Evolutionary conservation across 53 echinoderm and acorn worm genomes (phyloP).

Genomic region (Crossaster papposus): DNA sequence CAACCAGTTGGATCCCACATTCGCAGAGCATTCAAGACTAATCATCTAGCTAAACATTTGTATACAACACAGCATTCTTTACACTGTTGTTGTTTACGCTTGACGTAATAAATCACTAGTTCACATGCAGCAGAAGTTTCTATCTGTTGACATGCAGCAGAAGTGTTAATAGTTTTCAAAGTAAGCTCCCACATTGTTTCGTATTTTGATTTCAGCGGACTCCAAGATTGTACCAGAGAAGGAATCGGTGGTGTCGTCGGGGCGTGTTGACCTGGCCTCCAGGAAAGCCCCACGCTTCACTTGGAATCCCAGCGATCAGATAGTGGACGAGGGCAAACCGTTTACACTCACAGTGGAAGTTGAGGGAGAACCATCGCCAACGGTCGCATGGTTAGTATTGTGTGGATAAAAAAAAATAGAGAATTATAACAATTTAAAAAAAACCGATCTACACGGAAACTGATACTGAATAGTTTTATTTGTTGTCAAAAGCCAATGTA

Average conservation of each 20-base stretch:
- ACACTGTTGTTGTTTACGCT: too few relatives aligned
- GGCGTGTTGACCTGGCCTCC: conserved; percentile 61
- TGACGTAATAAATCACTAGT: too few relatives aligned
- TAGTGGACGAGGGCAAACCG: conserved; percentile 81
- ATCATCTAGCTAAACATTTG: too few relatives aligned
- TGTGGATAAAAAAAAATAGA: background rate
- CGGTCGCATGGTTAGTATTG: conserved; percentile 80
- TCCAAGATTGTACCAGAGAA: conserved; percentile 42
- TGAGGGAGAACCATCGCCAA: conserved; percentile 75
- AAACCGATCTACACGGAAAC: too few relatives aligned
- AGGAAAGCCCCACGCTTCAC: conserved; percentile 83
- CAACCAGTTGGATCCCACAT: too few relatives aligned
- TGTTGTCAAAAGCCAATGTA: too few relatives aligned
- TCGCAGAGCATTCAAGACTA: too few relatives aligned
- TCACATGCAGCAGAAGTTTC: too few relatives aligned
- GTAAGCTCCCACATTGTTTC: background rate
- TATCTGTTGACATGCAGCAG: too few relatives aligned
- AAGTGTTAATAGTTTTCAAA: background rate
- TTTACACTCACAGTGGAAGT: conserved; percentile 75
- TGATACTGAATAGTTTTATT: too few relatives aligned
- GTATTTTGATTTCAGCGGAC: conserved; percentile 18
- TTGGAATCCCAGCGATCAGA: conserved; percentile 74
- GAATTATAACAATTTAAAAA: background rate
- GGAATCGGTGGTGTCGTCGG: conserved; percentile 62
- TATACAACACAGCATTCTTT: too few relatives aligned